Percentiles rank a stretch among this genome's conserved stretches.
phyloP scores from a whole-genome alignment of 2,888 invertebrate genomes.

The Lepetodrilus schrolli region DNA sequence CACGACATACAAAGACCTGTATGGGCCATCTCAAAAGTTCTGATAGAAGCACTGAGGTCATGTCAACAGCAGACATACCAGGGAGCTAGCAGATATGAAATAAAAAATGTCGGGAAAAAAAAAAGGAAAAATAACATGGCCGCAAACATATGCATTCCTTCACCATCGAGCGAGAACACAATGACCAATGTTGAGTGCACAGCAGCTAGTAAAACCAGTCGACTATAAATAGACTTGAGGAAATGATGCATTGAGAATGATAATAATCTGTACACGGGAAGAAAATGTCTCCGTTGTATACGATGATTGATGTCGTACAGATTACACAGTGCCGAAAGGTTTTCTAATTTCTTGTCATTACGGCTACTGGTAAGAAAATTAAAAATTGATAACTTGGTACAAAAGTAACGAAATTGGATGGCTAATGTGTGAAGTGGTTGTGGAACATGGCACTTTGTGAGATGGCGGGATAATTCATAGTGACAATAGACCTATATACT shows the following conservation, averaged over 20 bases:
- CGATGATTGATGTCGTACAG: no score
- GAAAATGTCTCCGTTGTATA: no score
- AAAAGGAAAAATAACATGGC: constrained; percentile 12
- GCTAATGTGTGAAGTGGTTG: no score
- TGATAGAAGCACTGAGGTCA: constrained; percentile 31
- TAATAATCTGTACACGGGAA: no score
- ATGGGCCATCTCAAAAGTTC: constrained; percentile 43
- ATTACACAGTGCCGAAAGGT: no score
- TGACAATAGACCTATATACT: constrained; percentile 13
- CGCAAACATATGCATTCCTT: constrained; percentile 24
- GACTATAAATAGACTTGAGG: no score
- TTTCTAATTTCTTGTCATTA: no score
- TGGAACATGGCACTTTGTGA: no score
- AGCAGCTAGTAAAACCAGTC: neutral
- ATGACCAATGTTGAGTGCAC: constrained; percentile 11
- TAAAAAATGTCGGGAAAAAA: constrained; percentile 17
- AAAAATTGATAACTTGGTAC: no score
- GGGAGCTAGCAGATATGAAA: constrained; percentile 19
- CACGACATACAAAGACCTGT: neutral
- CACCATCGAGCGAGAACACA: constrained; percentile 16
- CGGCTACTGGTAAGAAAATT: no score
- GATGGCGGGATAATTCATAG: neutral
- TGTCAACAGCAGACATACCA: constrained; percentile 24
- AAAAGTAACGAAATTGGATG: no score
- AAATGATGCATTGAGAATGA: no score